Conservation (phyloP, 2,888 invertebrate genomes). For the Neoscelio sp. region DNA sequence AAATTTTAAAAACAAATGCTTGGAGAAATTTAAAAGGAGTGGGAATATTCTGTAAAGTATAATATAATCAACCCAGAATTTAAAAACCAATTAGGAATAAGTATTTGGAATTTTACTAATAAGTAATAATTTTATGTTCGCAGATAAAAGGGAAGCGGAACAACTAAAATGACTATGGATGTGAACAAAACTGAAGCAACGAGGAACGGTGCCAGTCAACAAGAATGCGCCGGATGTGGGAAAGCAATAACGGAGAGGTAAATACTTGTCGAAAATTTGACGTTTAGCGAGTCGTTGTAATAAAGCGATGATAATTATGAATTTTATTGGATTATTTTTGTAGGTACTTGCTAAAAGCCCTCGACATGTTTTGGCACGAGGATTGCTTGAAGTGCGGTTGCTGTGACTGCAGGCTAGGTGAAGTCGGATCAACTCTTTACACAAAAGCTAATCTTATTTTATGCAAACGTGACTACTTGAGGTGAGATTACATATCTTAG, state of each 20-base stretch:
- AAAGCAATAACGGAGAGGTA: conserved; percentile 93
- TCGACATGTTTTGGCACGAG: conserved; percentile 97
- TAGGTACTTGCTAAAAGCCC: conserved; percentile 89
- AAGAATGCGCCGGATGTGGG: conserved; percentile 93
- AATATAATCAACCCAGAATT: too few species aligned
- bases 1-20: too few species aligned
- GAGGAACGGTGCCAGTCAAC: conserved; percentile 82
- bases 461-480: conserved; percentile 96
- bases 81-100: too few species aligned
- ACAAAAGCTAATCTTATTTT: conserved; percentile 95
- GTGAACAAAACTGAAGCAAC: conserved; percentile 80
- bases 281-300: too few species aligned
- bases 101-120: too few species aligned
- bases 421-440: conserved; percentile 95
- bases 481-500: conserved; percentile 84
- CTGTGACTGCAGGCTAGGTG: conserved; percentile 96
- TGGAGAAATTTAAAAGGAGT: too few species aligned
- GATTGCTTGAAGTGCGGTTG: conserved; percentile 96
- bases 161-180: conserved; percentile 81
- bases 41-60: too few species aligned
- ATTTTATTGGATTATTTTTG: too few species aligned
- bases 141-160: conserved; percentile 68
- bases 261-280: conserved; percentile 57
- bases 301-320: too few species aligned
- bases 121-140: too few species aligned